Evolutionary conservation across 2,797 vertebrate genomes (phyloP).

Genomic region (Phrynocephalus vlangalii): DNA sequence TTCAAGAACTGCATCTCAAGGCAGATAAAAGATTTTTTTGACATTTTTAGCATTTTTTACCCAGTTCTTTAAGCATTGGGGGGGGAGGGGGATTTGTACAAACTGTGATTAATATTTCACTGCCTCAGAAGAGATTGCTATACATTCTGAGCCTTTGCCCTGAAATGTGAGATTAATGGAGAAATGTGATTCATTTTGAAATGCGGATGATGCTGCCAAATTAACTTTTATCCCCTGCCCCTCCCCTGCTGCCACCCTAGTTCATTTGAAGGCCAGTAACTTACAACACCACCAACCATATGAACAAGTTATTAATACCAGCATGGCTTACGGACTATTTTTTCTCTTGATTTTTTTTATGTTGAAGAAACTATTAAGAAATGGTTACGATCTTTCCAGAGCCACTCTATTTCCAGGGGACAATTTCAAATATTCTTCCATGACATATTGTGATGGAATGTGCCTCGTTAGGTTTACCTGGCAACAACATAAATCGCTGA

Average conservation of each 20-base stretch:
- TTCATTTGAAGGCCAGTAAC: not conserved
- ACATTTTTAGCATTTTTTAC: not conserved
- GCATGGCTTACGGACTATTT: not conserved
- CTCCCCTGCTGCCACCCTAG: no score
- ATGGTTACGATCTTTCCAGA: not conserved
- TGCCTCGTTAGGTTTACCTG: no score
- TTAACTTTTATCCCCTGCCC: not conserved
- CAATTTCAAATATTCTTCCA: not conserved
- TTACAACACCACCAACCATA: not conserved
- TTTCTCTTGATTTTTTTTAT: not conserved
- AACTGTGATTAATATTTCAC: not conserved
- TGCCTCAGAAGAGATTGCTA: not conserved
- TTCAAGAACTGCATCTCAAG: not conserved
- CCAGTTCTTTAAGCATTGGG: not conserved
- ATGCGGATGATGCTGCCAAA: not conserved
- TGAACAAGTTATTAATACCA: not conserved
- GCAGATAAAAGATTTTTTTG: not conserved
- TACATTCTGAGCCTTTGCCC: not conserved
- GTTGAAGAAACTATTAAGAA: not conserved
- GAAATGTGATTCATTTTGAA: not conserved
- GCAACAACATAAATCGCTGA: no score
- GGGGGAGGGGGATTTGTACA: no score
- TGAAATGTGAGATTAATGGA: not conserved
- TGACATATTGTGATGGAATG: not conserved
- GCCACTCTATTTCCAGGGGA: not conserved